These are phyloP conservation scores for Microtus richardsoni DNA, from an alignment of 2,113 vertebrate species.

Conservation along the genomic window DNA sequence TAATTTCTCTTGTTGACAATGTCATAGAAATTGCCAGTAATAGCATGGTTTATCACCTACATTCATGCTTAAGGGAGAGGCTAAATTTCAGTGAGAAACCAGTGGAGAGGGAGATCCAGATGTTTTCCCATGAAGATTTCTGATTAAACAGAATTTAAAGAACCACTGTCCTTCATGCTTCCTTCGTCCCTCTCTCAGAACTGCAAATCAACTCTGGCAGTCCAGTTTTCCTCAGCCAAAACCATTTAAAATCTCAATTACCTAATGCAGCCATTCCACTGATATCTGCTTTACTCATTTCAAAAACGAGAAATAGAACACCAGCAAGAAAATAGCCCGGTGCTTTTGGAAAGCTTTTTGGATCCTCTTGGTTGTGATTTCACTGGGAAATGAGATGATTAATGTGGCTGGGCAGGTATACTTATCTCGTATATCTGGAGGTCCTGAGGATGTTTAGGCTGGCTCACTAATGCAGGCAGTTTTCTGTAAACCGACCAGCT, in stretches of 20 bases:
- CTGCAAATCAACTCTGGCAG: conserved; percentile 53
- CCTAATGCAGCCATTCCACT: conserved; percentile 39
- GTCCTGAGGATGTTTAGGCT: neutral
- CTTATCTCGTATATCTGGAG: conserved; percentile 25
- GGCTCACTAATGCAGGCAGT: neutral
- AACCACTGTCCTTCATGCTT: neutral
- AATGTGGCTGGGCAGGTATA: conserved; percentile 70
- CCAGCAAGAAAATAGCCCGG: conserved; percentile 53
- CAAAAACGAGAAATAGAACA: conserved; percentile 66
- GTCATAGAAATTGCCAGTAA: neutral
- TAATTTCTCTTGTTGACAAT: conserved; percentile 28
- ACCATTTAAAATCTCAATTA: conserved; percentile 74
- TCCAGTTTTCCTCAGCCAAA: conserved; percentile 55
- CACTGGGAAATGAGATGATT: conserved; percentile 55
- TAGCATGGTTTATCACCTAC: neutral
- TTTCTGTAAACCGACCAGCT: neutral
- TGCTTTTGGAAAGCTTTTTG: conserved; percentile 63
- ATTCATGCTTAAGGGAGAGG: conserved; percentile 20
- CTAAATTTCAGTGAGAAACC: conserved; percentile 8
- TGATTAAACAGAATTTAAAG: neutral
- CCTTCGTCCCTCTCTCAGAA: conserved; percentile 11
- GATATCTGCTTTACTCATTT: conserved; percentile 76
- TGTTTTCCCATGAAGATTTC: conserved; percentile 21
- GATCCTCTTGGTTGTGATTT: conserved; percentile 61
- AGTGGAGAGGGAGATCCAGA: neutral